Base-by-base conservation (phyloP, 2,797 vertebrate species). In the Arctocebus calabarensis region DNA sequence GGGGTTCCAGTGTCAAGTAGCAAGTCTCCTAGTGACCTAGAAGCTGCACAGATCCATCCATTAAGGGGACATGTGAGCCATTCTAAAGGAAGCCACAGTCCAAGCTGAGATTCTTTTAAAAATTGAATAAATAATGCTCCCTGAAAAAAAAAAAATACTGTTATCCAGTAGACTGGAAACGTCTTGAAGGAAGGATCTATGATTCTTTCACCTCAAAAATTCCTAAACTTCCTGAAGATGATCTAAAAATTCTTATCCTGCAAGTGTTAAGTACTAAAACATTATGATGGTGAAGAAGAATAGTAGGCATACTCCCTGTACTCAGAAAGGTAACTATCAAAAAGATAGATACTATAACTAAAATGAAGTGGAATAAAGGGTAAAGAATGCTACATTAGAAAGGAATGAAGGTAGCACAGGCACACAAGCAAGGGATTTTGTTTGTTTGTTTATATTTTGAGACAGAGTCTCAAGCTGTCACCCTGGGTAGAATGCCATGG, bases 1-100 rank as follows among this genome's bases (percentile, higher is more conserved):
- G 57, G n/a, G n/a, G 23, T 88, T 61, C 89, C 13, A 61, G 14
- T 25, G 55, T 82, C 40, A 92, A 89, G 37, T 4, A 84, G 8
- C 16, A 73, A 34, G n/a, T 79, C 37, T 84, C 17, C 55, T n/a
- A 77, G 52, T n/a, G 52, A 90, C 40, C 29, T 16, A 75, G 10
- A 55, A 40, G 23, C 22, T 27, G 59, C 23, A 71, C 3, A 77
- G 48, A 52, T 14, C 3, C 34, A 78, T 66, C 25, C 68, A 62
- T 74, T 86, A 62, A 86, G 7, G 81, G 11, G 12, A 52, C 0
- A 82, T 9, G 8, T 19, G 78, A 45, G 57, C 9, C 6, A 77
- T 66, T 74, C 29, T 37, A 79, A 96, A 57, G 11, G 4, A 92
- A 95, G 13, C 19, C 22, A 88, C 92, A 27, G 43, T 59, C 78